Base-by-base conservation (phyloP, 1,140 invertebrate species). In the Drosophila sechellia region DNA sequence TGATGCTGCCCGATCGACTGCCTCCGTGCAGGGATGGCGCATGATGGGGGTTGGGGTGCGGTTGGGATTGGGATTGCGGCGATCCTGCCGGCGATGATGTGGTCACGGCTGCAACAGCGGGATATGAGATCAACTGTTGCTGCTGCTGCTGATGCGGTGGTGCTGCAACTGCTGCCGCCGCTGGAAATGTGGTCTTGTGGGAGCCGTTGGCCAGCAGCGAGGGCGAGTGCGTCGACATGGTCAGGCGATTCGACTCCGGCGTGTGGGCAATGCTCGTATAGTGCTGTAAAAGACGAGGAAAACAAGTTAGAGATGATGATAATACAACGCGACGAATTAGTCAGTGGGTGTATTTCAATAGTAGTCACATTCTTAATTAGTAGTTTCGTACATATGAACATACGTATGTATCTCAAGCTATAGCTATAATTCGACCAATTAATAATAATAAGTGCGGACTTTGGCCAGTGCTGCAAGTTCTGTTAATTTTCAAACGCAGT, bases 261-360 rank as follows among this genome's bases (percentile, higher is more conserved):
- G 97, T 96, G 91, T 98, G 96, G 4, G 96, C 97, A 48, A 96
- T 96, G 91, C 97, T 96, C 55, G 96, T 95, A 92, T 97, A 98
- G 93, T 97, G 97, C 96, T 97, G 93, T 6, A 65, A 39, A 20
- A 10, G 22, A 56, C 50, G 50, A 48, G 37, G 27, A 74, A 55
- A 42, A 58, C 34, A n/a, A 52, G 49, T 65, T 40, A 53, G 61
- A 43, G 35, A 52, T 43, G 35, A 52, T 43, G 34, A 49, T 43
- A 39, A 27, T 20, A 15, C n/a, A 55, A 48, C 13, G 34, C n/a
- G 11, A 50, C 25, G 15, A 31, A 17, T 11, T 17, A 31, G n/a
- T 8, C 48, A 34, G 25, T 50, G 48, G 48, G 27, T 34, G 48
- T 50, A 15, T 15, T 11, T 11, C 25, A 50, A 15, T 50, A n/a